Conservation (phyloP, 37 sponge, comb jelly and placozoan species). For the Trichoplax adhaerens region DNA sequence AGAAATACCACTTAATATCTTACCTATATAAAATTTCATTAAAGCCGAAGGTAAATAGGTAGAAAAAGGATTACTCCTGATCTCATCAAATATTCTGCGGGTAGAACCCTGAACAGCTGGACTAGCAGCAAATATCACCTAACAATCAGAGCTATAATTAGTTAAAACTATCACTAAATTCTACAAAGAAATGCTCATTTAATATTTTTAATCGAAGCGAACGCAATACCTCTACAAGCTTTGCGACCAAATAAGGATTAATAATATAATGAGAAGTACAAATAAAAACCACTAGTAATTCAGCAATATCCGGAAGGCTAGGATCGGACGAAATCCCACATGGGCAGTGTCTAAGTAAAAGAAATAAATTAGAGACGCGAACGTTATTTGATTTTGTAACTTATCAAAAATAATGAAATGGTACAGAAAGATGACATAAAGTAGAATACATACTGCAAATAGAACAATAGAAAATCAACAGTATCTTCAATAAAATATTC, state of each 20-base stretch:
- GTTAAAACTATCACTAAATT: too few species aligned
- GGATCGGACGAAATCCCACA: slow-evolving; percentile 22
- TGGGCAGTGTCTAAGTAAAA: slow-evolving; percentile 24
- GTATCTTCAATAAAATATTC: slow-evolving; percentile 79
- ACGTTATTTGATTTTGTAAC: slow-evolving; percentile 2
- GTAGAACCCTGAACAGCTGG: neutral
- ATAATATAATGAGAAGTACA: slow-evolving; percentile 30
- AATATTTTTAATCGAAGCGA: too few species aligned
- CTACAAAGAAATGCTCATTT: too few species aligned
- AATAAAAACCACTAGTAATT: slow-evolving; percentile 31
- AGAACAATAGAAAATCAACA: slow-evolving; percentile 54
- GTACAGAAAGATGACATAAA: neutral
- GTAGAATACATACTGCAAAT: slow-evolving; percentile 20
- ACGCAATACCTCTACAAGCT: slow-evolving; percentile 57
- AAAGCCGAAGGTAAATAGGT: slow-evolving; percentile 28
- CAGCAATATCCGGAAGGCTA: slow-evolving; percentile 20
- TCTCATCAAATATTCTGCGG: slow-evolving; percentile 16
- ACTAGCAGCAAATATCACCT: too few species aligned
- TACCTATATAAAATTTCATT: slow-evolving; percentile 50
- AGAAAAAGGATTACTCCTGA: slow-evolving; percentile 23
- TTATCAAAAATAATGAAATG: slow-evolving; percentile 1
- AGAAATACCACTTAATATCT: neutral
- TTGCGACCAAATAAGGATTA: slow-evolving; percentile 77
- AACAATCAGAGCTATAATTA: too few species aligned
- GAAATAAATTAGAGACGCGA: slow-evolving; percentile 5